Conservation (phyloP, 2,888 invertebrate genomes). For the Sturmia bella region DNA sequence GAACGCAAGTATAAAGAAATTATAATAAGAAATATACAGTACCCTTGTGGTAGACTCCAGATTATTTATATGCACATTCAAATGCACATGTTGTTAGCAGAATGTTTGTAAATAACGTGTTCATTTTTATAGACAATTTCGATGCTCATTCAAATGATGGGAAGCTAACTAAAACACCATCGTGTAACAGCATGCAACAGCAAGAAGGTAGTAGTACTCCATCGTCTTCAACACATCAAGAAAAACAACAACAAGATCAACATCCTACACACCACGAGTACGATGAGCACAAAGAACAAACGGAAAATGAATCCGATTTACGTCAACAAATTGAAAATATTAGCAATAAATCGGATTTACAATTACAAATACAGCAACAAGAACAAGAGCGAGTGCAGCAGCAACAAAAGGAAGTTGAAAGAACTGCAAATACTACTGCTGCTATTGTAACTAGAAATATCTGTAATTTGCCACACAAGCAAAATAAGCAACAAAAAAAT, state of each 20-base stretch:
- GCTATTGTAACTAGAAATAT: constrained; percentile 20
- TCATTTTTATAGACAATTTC: constrained; percentile 45
- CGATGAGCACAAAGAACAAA: constrained; percentile 25
- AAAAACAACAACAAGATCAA: constrained; percentile 6
- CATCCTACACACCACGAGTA: background rate
- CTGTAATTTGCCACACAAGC: constrained; percentile 25
- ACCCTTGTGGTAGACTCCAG: too few species aligned
- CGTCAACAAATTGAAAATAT: constrained; percentile 56
- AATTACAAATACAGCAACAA: constrained; percentile 23
- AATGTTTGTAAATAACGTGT: background rate
- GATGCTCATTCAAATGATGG: constrained; percentile 52
- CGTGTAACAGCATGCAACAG: constrained; percentile 10
- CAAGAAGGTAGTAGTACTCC: constrained; percentile 19
- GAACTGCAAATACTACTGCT: background rate
- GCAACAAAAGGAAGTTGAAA: constrained; percentile 39
- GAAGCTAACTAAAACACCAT: constrained; percentile 34
- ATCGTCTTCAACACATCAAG: constrained; percentile 15
- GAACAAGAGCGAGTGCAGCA: background rate
- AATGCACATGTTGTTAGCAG: background rate
- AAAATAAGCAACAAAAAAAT: constrained; percentile 17
- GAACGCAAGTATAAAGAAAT: too few species aligned
- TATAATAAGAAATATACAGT: too few species aligned
- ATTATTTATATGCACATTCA: too few species aligned
- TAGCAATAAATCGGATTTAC: constrained; percentile 62
- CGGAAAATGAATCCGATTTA: constrained; percentile 56